A percentile compares a stretch with the other conserved stretches of the same genome.
Evolutionary conservation across 1,140 invertebrate genomes (phyloP).

Genomic region (Parasteatoda tepidariorum): DNA sequence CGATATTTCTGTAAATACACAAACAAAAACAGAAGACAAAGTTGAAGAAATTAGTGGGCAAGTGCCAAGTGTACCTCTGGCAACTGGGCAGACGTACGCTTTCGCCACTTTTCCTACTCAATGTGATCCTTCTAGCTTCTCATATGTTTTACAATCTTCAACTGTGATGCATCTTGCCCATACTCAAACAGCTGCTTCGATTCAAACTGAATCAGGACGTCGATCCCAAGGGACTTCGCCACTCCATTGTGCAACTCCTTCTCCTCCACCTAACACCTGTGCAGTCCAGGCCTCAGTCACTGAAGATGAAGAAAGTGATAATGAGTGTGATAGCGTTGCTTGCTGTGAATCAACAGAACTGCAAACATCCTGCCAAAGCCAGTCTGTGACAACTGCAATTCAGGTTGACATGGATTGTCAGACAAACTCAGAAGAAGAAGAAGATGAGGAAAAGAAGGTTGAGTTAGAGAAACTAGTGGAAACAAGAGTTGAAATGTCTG

Average conservation of each 20-base stretch:
- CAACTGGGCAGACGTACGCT: constrained; percentile 57
- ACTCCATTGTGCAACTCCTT: constrained; percentile 63
- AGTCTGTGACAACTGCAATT: constrained; percentile 53
- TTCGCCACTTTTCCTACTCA: constrained; percentile 56
- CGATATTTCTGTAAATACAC: constrained; percentile 25
- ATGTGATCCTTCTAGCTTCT: constrained; percentile 52
- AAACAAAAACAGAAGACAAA: constrained; percentile 50
- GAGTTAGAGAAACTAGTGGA: constrained; percentile 11
- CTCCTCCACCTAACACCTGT: constrained; percentile 52
- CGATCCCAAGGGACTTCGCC: constrained; percentile 65
- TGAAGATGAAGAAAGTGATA: constrained; percentile 46
- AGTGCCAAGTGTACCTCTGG: constrained; percentile 58
- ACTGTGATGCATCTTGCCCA: constrained; percentile 63
- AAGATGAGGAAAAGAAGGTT: constrained; percentile 41
- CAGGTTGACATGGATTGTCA: constrained; percentile 61
- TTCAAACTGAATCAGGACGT: constrained; percentile 63
- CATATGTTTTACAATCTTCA: constrained; percentile 63
- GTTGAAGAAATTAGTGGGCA: constrained; percentile 44
- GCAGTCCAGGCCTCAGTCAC: constrained; percentile 22
- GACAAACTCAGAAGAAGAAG: constrained; percentile 58
- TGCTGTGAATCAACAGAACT: constrained; percentile 27
- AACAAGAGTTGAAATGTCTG: constrained; percentile 45
- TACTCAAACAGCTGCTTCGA: constrained; percentile 44
- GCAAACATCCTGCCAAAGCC: constrained; percentile 9
- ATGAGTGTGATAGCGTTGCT: constrained; percentile 43